Base-by-base conservation (phyloP, 2,888 invertebrate species). In the Brachyopa scutellaris region DNA sequence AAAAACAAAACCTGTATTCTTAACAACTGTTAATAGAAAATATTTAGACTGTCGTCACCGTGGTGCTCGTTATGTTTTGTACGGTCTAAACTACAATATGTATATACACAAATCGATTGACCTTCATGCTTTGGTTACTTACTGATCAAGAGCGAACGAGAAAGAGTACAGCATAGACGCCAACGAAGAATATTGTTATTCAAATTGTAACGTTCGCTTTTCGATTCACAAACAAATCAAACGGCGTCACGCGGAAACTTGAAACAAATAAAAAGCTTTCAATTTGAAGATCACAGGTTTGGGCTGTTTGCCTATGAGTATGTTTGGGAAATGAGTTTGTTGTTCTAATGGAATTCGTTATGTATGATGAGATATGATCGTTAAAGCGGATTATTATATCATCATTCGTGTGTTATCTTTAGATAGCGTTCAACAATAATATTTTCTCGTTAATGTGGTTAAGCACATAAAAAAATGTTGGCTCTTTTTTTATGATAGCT, bases 41-140 rank as follows among this genome's bases (percentile, higher is more conserved):
- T 73, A 40, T 49, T 29, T 61, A 53, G 67, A 47, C 62, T 51
- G n/a, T 74, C 67, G 74, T 80, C 69, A 80, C 51, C 55, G 67
- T 51, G 74, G 38, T 70, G 31, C 13, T 45, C 38, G 61, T 55
- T 57, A 61, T 80, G 74, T 69, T 74, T n/a, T 80, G 57, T 67
- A 36, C 15, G 61, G 36, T 59, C 59, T 36, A 73, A 73, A 73
- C 19, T 64, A n/a, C n/a, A n/a, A n/a, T n/a, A n/a, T n/a, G n/a
- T n/a, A n/a, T n/a, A n/a, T n/a, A n/a, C n/a, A n/a, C 51, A 57
- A 62, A 69, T 80, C 64, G 69, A 80, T 76, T 80, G 57, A 62
- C 80, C 80, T 80, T 80, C 74, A 62, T 40, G 38, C 69, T 51
- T 13, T 31, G 72, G 51, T 23, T 6, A 21, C n/a, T 57, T 61